Base-by-base conservation (phyloP, 2,113 vertebrate species). In the Myrmophylax atrothorax region DNA sequence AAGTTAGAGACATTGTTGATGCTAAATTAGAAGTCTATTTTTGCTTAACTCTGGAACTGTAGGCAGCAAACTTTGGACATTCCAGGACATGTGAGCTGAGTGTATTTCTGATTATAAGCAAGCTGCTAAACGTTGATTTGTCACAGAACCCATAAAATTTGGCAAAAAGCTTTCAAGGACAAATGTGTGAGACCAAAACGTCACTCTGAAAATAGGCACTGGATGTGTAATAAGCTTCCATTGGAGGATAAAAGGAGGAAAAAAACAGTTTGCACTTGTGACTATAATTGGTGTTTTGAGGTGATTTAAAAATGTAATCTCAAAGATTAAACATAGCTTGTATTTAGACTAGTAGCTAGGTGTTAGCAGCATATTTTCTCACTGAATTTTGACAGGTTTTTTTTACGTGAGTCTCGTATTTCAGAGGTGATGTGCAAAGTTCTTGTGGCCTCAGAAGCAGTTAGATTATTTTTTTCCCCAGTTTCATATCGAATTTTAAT, bases 11-110 rank as follows among this genome's bases (percentile, higher is more conserved):
- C 13, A 2, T 47, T 53, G n/a, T n/a, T 13, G 6, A 17, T 3
- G 17, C 33, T 77, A 52, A 75, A 70, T 79, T 75, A 37, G 8
- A 47, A 85, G n/a, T 26, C 25, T 59, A 4, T 15, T 90, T 96
- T 91, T 95, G 88, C 89, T 93, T 82, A 75, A 83, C 62, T 97
- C 55, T 46, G 70, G 86, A 96, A 84, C 84, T 81, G 64, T 64
- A 55, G 59, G 85, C 93, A 96, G 96, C 94, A 97, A 95, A 95
- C 76, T 97, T 88, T 79, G 63, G 93, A 95, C 95, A 97, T 97
- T 97, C 96, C 97, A 90, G 42, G 87, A 88, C 77, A 20, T 9
- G 12, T 24, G 46, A 95, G 93, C 91, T 97, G 84, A 93, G 83
- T 68, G 44, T 79, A 55, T 94, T 94, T 72, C 60, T 81, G 37